Base-by-base conservation (phyloP, 2,797 vertebrate genomes). In the Sebastes itinus region DNA sequence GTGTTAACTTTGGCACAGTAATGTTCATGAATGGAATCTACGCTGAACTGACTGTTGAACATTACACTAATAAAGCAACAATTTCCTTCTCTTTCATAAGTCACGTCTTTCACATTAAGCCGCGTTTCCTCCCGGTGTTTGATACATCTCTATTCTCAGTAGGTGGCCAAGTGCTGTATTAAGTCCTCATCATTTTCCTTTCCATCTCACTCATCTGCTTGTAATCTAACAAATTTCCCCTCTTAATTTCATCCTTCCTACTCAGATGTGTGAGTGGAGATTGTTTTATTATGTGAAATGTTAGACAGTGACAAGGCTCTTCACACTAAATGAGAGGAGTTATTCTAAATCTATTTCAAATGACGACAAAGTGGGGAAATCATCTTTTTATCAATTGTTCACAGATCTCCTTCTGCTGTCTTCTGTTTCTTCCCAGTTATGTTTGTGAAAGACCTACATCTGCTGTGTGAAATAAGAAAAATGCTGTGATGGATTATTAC, bases 401-500 rank as follows among this genome's bases (percentile, higher is more conserved):
- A 77, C 61, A 68, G 65, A 74, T 69, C 38, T 72, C 78, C 52
- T 28, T 75, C 73, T 78, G 33, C 77, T 77, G 74, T 75, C 54
- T 67, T 72, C 27, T 38, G 13, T 64, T 75, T 75, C 52, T 49
- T 78, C 38, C 55, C 54, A 70, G 59, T 81, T 78, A 20, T 64
- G 84, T 87, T 83, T 77, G 77, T 89, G 73, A 83, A 78, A 81
- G 54, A 69, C 16, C 22, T 74, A 56, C 74, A 90, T 88, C 83
- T 86, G 77, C 66, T 85, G 79, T 90, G 83, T 88, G 79, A 90
- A 78, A 38, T 55, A 32, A 30, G n/a, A 20, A n/a, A 72, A 72
- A 75, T 71, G 62, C 63, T 87, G 56, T 78, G 65, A 85, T 75
- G 49, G 63, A n/a, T 75, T 68, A 63, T 69, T 59, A 71, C 10